Conservation (phyloP, 1,140 invertebrate genomes). For the Panagrolaimus sp. region DNA sequence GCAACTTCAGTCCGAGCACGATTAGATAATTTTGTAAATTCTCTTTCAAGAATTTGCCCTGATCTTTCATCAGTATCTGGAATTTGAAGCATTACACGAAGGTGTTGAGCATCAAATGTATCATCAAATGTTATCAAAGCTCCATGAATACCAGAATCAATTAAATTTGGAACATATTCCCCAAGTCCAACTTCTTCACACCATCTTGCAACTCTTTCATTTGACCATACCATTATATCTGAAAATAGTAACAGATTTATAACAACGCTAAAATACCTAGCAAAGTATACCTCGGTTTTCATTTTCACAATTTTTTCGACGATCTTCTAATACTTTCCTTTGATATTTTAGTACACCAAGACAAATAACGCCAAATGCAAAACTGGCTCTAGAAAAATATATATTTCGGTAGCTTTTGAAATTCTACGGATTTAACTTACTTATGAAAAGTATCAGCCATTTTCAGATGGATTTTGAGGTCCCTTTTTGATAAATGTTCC, state of each 20-base stretch:
- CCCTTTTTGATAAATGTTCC: constrained; percentile 98
- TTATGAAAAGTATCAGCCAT: constrained; percentile 99
- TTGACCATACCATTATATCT: constrained; percentile 98
- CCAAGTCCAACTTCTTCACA: constrained; percentile 83
- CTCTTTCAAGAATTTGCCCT: constrained; percentile 34
- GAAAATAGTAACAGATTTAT: constrained; percentile 32
- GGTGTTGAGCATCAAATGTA: constrained; percentile 87
- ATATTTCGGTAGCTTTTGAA: neutral
- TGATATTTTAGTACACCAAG: constrained; percentile 96
- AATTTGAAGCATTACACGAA: constrained; percentile 92
- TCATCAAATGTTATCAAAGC: constrained; percentile 92
- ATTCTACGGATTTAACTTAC: constrained; percentile 64
- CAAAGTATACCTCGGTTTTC: constrained; percentile 65
- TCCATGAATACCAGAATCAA: constrained; percentile 96
- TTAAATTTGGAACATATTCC: constrained; percentile 89
- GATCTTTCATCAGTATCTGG: constrained; percentile 62
- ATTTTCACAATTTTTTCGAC: constrained; percentile 73
- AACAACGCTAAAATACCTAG: neutral
- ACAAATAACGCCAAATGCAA: constrained; percentile 95
- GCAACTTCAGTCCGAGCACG: constrained; percentile 29
- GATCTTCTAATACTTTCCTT: constrained; percentile 82
- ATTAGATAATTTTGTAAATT: constrained; percentile 34
- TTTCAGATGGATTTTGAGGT: constrained; percentile 90
- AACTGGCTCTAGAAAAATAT: constrained; percentile 73
- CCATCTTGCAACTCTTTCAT: constrained; percentile 95